Percentiles rank a stretch among this genome's conserved stretches.
Evolutionary conservation across 1,140 invertebrate genomes (phyloP).

Genomic region (Pristionchus pacificus): DNA sequence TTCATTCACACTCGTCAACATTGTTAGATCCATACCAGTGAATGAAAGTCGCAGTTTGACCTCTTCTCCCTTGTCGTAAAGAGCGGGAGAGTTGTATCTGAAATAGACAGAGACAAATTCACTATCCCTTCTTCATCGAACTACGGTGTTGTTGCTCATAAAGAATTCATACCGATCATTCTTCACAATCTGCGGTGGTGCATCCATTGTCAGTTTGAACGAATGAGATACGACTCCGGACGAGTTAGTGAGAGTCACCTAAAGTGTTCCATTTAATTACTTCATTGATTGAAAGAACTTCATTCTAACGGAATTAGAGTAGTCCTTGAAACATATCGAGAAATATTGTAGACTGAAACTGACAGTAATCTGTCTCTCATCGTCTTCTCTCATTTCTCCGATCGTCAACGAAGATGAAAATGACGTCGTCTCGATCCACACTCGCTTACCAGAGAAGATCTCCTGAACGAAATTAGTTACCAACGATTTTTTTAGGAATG

Average conservation of each 20-base stretch:
- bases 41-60: constrained; percentile 30
- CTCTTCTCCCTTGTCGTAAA: constrained; percentile 31
- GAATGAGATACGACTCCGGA: constrained; percentile 11
- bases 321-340: too few relatives aligned
- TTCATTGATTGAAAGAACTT: not conserved
- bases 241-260: constrained; percentile 26
- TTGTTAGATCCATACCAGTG: constrained; percentile 14
- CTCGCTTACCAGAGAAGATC: constrained; percentile 26
- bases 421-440: constrained; percentile 24
- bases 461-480: too few relatives aligned
- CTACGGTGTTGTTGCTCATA: too few relatives aligned
- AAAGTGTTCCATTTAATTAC: constrained; percentile 7
- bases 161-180: constrained; percentile 5
- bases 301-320: too few relatives aligned
- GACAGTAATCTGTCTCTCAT: constrained; percentile 19
- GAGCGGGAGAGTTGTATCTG: constrained; percentile 20
- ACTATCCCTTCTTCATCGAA: too few relatives aligned
- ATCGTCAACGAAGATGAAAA: constrained; percentile 14
- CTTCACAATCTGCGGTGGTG: constrained; percentile 23
- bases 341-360: too few relatives aligned
- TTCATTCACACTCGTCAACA: too few relatives aligned
- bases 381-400: constrained; percentile 34
- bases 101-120: not conserved
- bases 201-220: constrained; percentile 26
- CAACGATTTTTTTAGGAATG: too few relatives aligned